Evolutionary conservation across 2,888 invertebrate species (phyloP).

Genomic region (Cerastoderma edule): DNA sequence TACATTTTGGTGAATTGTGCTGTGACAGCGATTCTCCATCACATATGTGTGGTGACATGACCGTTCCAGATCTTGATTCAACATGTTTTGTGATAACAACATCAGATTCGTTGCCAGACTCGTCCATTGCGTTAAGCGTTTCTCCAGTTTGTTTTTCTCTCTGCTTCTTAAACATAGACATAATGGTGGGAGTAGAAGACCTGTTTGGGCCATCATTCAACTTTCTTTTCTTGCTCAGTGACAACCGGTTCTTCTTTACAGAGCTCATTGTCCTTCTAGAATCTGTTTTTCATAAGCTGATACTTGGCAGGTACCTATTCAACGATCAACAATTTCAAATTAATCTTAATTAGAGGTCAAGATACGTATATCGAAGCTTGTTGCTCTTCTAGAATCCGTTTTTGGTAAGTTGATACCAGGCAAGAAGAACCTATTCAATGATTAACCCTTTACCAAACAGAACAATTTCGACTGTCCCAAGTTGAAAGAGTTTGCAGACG

Average conservation of each 20-base stretch:
- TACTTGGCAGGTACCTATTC: neutral
- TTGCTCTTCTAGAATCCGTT: neutral
- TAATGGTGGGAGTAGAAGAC: conserved; percentile 32
- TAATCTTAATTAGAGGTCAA: neutral
- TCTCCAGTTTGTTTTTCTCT: conserved; percentile 14
- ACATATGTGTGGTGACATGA: too few species aligned
- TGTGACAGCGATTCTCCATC: too few species aligned
- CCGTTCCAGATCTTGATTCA: conserved; percentile 17
- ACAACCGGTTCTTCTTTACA: conserved; percentile 37
- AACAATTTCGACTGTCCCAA: too few species aligned
- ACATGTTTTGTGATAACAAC: conserved; percentile 47
- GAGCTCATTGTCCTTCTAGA: conserved; percentile 29
- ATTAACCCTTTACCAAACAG: too few species aligned
- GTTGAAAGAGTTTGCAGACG: too few species aligned
- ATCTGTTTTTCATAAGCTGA: neutral
- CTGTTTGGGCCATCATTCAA: neutral
- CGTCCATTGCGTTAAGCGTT: neutral
- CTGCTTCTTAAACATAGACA: conserved; percentile 51
- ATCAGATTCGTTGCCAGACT: conserved; percentile 43
- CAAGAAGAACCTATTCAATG: too few species aligned
- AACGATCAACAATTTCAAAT: neutral
- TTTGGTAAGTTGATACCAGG: too few species aligned
- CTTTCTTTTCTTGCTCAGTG: conserved; percentile 37
- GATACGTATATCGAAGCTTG: neutral
- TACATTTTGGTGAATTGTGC: too few species aligned